Percentiles rank a stretch among this genome's conserved stretches.
Conservation (phyloP, 1,140 invertebrate genomes). For the Trichogramma pretiosum region DNA sequence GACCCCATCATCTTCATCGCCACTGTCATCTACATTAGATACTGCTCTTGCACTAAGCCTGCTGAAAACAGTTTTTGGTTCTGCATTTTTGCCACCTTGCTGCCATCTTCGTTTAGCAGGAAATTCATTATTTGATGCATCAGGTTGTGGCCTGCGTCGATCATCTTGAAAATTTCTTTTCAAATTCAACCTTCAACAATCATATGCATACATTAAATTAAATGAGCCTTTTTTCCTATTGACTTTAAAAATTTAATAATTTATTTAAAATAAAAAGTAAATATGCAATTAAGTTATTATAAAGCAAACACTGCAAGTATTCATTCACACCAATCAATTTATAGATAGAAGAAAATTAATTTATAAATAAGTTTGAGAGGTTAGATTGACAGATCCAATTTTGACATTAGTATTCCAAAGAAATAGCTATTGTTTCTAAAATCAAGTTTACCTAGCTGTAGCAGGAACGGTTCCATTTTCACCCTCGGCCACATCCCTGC, state of each 20-base stretch:
- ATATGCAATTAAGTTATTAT: slow-evolving; percentile 1
- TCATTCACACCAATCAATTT: background rate
- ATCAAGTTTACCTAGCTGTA: slow-evolving; percentile 33
- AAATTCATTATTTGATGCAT: slow-evolving; percentile 39
- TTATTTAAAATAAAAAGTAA: background rate
- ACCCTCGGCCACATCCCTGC: slow-evolving; percentile 41
- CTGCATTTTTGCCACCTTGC: slow-evolving; percentile 24
- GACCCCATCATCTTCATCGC: slow-evolving; percentile 42
- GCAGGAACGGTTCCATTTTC: slow-evolving; percentile 36
- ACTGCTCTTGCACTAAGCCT: slow-evolving; percentile 40
- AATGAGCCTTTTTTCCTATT: too few species aligned
- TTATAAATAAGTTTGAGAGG: background rate
- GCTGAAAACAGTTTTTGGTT: slow-evolving; percentile 50
- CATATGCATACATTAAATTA: too few species aligned
- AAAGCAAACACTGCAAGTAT: too few species aligned
- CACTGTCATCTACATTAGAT: slow-evolving; percentile 43
- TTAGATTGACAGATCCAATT: too few species aligned
- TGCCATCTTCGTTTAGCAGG: slow-evolving; percentile 40
- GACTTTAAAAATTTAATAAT: background rate
- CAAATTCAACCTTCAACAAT: too few species aligned
- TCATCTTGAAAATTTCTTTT: slow-evolving; percentile 39
- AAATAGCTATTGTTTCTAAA: too few species aligned
- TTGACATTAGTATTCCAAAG: too few species aligned
- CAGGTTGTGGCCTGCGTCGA: slow-evolving; percentile 29
- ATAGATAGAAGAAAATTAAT: background rate